Base-by-base conservation (phyloP, 2,888 invertebrate species). In the Dynastes hyllus region DNA sequence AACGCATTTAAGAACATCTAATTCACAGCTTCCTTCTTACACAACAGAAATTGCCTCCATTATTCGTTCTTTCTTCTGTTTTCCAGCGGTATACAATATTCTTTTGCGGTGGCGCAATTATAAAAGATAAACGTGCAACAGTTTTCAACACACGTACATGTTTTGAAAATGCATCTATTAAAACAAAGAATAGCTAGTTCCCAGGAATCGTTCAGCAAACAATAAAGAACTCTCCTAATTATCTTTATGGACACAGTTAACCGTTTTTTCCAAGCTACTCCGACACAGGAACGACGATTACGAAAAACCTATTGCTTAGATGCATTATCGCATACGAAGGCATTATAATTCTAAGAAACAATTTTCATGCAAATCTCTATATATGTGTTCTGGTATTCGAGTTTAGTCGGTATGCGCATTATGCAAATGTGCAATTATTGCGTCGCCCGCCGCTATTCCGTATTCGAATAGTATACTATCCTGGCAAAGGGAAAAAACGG, bases 141-240 rank as follows among this genome's bases (percentile, higher is more conserved):
- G 45, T 32, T 29, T 63, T 63, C 63, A 63, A n/a, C 63, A 63
- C 29, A 58, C 32, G 11, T 55, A 55, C 16, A 55, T 3, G 5
- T 22, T 22, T 55, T 55, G 55, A 55, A n/a, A 55, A 55, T 22
- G 4, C 8, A 55, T 55, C 16, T 22, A 55, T 2, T 55, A 55
- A 11, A 8, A 37, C 27, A 27, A 9, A 69, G 13, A 69, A 69
- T 51, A 22, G 13, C 29, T 50, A 69, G 27, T 69, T 69, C 69
- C 51, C 69, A 53, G 51, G 69, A 69, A 51, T 51, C 32, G 27
- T 22, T 16, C 9, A 5, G 5, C 32, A 27, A 51, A 51, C 51
- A 69, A 69, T 51, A 69, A 69, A 69, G 53, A 50, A 69, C 51
- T 69, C 29, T 69, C 51, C 69, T 69, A 69, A 69, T 69, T 69